These are phyloP conservation scores for Siniperca knerii DNA, from an alignment of 2,113 vertebrate genomes.

Conservation along the genomic window DNA sequence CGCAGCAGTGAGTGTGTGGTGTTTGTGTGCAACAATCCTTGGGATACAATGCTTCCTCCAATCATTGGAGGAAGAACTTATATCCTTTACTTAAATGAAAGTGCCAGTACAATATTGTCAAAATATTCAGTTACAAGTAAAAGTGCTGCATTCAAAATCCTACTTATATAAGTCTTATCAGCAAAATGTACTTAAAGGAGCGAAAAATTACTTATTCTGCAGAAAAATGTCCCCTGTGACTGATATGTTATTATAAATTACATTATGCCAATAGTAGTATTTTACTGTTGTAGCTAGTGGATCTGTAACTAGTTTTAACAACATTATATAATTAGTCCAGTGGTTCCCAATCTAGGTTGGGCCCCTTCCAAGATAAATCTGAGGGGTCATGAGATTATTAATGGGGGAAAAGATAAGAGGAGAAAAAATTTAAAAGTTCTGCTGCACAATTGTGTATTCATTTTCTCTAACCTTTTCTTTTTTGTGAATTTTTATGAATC, in stretches of 20 bases:
- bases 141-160: neutral
- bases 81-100: neutral
- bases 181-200: neutral
- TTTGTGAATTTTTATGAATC: neutral
- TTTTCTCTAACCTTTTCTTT: neutral
- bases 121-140: neutral
- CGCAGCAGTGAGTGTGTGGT: constrained; percentile 11
- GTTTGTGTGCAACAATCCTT: constrained; percentile 52
- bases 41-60: constrained; percentile 11
- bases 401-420: neutral
- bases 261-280: neutral
- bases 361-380: neutral
- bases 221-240: neutral
- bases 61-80: neutral
- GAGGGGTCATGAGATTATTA: neutral
- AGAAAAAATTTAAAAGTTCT: too few relatives aligned
- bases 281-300: neutral
- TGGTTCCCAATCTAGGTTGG: too few relatives aligned
- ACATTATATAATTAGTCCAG: neutral
- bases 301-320: neutral
- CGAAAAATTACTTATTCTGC: neutral
- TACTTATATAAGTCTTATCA: neutral
- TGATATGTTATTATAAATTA: too few relatives aligned
- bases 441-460: too few relatives aligned
- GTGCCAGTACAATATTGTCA: neutral